phyloP scores from a whole-genome alignment of 2,113 vertebrate genomes.

The chimpanzee (Pan troglodytes) region DNA sequence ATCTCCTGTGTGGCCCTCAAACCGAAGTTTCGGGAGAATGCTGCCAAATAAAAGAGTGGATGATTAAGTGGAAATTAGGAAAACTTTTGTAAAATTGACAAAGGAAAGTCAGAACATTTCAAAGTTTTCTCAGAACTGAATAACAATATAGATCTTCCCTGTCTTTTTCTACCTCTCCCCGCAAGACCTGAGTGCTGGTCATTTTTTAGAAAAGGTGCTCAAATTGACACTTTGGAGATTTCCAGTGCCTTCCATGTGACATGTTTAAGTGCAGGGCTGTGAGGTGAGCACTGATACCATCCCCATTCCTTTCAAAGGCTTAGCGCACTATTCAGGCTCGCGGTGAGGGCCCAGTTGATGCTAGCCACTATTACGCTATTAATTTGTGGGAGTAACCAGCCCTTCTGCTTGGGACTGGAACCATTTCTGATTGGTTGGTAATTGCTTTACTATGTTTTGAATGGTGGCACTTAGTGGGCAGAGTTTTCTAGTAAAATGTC shows the following conservation, averaged over 20 bases:
- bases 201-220: background rate
- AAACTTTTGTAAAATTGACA: background rate
- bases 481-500: background rate
- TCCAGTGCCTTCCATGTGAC: background rate
- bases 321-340: background rate
- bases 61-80: background rate
- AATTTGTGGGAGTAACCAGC: background rate
- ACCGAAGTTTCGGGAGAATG: background rate
- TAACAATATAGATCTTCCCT: background rate
- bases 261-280: background rate
- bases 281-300: background rate
- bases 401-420: background rate
- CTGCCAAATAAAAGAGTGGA: background rate
- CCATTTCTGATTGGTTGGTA: background rate
- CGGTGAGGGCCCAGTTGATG: background rate
- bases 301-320: background rate
- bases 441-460: background rate
- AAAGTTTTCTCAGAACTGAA: background rate
- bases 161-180: background rate
- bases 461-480: background rate
- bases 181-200: background rate
- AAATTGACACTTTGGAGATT: background rate
- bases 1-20: background rate
- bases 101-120: background rate
- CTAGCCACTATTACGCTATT: background rate